These are phyloP conservation scores for Hippocampus comes DNA, from an alignment of 2,113 vertebrate species.

Conservation along the genomic window DNA sequence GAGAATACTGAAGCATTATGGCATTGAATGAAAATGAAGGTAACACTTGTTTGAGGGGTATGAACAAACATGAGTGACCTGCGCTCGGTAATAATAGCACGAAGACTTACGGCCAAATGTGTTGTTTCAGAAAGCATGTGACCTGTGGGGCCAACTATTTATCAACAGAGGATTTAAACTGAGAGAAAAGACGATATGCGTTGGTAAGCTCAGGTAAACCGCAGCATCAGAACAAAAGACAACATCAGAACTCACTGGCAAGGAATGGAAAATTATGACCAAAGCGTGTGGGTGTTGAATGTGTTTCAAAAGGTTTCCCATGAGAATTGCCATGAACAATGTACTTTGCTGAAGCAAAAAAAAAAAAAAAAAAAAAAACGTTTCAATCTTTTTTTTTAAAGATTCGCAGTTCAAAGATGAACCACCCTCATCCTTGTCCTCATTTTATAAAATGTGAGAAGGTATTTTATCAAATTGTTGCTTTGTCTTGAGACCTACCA, in stretches of 20 bases:
- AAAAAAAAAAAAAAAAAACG: slow-evolving; percentile 32
- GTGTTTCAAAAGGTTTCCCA: slow-evolving; percentile 56
- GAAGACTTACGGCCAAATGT: not conserved
- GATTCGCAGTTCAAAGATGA: slow-evolving; percentile 49
- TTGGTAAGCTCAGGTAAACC: slow-evolving; percentile 30
- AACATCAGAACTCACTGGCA: slow-evolving; percentile 21
- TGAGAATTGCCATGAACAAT: slow-evolving; percentile 49
- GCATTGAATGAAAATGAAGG: too few relatives aligned
- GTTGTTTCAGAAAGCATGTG: not conserved
- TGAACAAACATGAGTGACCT: not conserved
- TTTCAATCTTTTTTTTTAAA: slow-evolving; percentile 21
- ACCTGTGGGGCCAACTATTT: slow-evolving; percentile 10
- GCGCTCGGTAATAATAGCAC: not conserved
- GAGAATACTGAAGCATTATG: not conserved
- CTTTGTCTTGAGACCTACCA: not conserved
- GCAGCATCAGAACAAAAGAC: slow-evolving; percentile 24
- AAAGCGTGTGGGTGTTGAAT: slow-evolving; percentile 62
- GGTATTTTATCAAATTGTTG: not conserved
- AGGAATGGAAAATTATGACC: slow-evolving; percentile 46
- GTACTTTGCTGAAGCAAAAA: slow-evolving; percentile 52
- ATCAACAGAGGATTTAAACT: slow-evolving; percentile 6
- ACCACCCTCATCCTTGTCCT: slow-evolving; percentile 25
- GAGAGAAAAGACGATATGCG: slow-evolving; percentile 5
- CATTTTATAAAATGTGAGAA: slow-evolving; percentile 35
- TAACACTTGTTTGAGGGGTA: not conserved